Conservation (phyloP, 2,888 invertebrate species). For the Nysson spinosus region DNA sequence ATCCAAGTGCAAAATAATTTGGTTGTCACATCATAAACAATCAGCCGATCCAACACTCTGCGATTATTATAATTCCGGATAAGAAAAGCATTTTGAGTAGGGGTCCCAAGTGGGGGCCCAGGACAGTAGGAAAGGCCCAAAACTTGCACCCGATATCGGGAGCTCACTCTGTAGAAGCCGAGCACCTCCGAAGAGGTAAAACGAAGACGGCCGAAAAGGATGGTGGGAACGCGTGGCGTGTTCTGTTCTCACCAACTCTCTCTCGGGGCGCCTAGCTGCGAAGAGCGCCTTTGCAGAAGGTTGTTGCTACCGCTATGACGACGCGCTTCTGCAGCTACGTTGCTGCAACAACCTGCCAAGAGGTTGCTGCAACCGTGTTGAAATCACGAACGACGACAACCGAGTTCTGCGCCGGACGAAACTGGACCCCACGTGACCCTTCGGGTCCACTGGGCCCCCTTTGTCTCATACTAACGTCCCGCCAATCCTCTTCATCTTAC, state of each 20-base stretch:
- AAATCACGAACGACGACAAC: constrained; percentile 38
- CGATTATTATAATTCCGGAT: constrained; percentile 37
- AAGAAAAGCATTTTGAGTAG: constrained; percentile 29
- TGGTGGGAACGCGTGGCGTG: constrained; percentile 76
- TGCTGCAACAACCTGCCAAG: constrained; percentile 58
- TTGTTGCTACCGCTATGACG: constrained; percentile 44
- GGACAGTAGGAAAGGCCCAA: constrained; percentile 26
- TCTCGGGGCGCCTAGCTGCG: constrained; percentile 59
- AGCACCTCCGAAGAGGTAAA: constrained; percentile 65
- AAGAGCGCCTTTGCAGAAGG: constrained; percentile 55
- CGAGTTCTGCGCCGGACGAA: constrained; percentile 37
- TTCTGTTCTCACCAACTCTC: constrained; percentile 75
- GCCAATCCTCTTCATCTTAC: neutral
- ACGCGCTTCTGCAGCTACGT: constrained; percentile 34
- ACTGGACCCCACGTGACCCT: constrained; percentile 33
- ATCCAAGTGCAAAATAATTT: too few species aligned
- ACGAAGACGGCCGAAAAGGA: constrained; percentile 74
- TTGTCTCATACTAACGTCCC: constrained; percentile 22
- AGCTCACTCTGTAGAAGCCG: constrained; percentile 60
- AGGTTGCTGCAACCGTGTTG: constrained; percentile 26
- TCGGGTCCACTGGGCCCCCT: constrained; percentile 4
- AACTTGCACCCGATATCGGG: constrained; percentile 64
- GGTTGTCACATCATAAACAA: neutral
- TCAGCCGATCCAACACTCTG: constrained; percentile 15
- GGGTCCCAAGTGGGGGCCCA: constrained; percentile 23